Evolutionary conservation across 2,113 vertebrate species (phyloP).

Genomic region (Cromileptes altivelis): DNA sequence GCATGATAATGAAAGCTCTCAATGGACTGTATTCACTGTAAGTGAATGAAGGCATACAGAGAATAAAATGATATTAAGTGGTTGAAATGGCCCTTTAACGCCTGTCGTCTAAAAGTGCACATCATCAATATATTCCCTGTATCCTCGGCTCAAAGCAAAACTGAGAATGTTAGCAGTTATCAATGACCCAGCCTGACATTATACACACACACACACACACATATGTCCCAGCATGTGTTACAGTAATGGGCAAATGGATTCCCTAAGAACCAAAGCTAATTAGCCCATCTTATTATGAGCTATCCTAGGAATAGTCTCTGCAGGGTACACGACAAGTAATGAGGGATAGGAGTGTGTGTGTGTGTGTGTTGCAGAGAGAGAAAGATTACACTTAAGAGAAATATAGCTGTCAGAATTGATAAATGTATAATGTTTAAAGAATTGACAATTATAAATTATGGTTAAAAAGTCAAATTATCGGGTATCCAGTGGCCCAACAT

Average conservation of each 20-base stretch:
- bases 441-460: background rate
- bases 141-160: slow-evolving; percentile 46
- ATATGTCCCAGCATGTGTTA: slow-evolving; percentile 59
- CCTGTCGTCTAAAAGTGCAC: slow-evolving; percentile 34
- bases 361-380: background rate
- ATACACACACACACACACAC: slow-evolving; percentile 8
- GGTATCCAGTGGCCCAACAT: background rate
- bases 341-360: slow-evolving; percentile 26
- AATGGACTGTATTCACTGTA: background rate
- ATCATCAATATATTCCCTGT: slow-evolving; percentile 18
- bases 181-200: slow-evolving; percentile 51
- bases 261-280: slow-evolving; percentile 81
- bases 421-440: background rate
- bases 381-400: slow-evolving; percentile 6
- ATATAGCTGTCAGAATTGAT: background rate
- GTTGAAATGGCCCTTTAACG: slow-evolving; percentile 32
- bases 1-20: background rate
- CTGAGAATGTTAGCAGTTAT: slow-evolving; percentile 56
- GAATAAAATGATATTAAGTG: background rate
- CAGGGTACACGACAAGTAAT: slow-evolving; percentile 64
- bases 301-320: slow-evolving; percentile 73
- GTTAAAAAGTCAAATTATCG: background rate
- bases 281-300: slow-evolving; percentile 77
- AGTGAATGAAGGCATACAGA: background rate
- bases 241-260: slow-evolving; percentile 75